These are phyloP conservation scores for Alviniconcha strummeri DNA, from an alignment of 2,888 invertebrate genomes.

Conservation along the genomic window DNA sequence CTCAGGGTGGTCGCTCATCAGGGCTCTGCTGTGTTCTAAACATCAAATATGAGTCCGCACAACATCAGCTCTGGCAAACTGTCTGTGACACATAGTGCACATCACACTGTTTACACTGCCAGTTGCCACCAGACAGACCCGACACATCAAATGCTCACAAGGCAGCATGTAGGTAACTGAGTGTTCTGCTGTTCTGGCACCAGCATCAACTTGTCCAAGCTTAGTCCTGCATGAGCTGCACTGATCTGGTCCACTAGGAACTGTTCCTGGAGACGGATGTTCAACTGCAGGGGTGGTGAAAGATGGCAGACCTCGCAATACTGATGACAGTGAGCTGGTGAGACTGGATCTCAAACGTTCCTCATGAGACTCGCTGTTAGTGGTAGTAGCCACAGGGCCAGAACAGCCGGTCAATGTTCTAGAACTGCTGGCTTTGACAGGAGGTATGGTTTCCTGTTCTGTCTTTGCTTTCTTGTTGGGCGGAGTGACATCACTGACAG, in stretches of 20 bases:
- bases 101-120: background rate
- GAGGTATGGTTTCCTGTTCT: no score
- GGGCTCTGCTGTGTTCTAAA: background rate
- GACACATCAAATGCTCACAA: conserved; percentile 47
- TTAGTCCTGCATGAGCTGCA: background rate
- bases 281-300: conserved; percentile 40
- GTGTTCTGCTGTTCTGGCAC: background rate
- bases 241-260: background rate
- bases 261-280: background rate
- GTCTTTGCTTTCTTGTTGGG: no score
- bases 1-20: no score
- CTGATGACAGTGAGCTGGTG: conserved; percentile 48
- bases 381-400: no score
- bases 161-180: conserved; percentile 43
- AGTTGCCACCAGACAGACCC: conserved; percentile 24
- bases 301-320: conserved; percentile 52
- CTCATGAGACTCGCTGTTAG: conserved; percentile 41
- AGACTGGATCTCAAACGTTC: conserved; percentile 50
- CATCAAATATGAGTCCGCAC: conserved; percentile 24
- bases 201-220: background rate
- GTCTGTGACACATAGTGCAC: conserved; percentile 25
- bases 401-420: no score
- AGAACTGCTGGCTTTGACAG: no score
- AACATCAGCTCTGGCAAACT: conserved; percentile 24
- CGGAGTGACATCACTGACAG: no score